Conservation (phyloP, 2,797 vertebrate genomes). For the Vireo griseus region DNA sequence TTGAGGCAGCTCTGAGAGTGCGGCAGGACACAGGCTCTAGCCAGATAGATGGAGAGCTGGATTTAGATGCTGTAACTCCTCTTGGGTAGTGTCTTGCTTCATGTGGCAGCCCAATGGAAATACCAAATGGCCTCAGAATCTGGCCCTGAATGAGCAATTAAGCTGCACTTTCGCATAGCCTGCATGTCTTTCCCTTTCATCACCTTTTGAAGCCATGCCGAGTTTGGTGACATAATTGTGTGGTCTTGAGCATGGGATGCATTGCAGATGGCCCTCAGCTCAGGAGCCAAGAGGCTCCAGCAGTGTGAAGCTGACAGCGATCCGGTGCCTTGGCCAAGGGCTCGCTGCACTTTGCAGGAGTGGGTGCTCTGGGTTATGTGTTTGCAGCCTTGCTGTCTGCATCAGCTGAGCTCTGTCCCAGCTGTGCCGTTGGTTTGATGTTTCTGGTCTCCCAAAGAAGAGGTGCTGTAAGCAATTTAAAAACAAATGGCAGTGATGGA, state of each 20-base stretch:
- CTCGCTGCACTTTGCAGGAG: background rate
- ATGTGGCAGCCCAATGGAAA: background rate
- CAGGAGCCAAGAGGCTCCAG: rapidly evolving
- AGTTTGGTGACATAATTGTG: background rate
- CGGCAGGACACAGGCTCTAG: rapidly evolving
- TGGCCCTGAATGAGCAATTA: background rate
- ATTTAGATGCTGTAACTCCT: background rate
- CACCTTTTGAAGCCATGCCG: background rate
- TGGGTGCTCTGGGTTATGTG: background rate
- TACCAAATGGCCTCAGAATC: background rate
- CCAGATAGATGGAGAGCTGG: background rate
- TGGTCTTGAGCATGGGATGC: background rate
- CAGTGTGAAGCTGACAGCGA: rapidly evolving
- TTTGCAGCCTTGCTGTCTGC: background rate
- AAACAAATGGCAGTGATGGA: background rate
- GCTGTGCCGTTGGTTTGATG: background rate
- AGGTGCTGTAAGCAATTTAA: background rate
- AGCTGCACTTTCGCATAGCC: background rate
- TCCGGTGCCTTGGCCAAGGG: background rate
- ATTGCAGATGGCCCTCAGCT: background rate
- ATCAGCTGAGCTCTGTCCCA: background rate
- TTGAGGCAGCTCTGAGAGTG: background rate
- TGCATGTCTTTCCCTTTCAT: background rate
- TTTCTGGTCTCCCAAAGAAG: background rate
- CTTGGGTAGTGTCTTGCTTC: background rate